A percentile compares a stretch with the other conserved stretches of the same genome.
Conservation (phyloP, 2,113 vertebrate genomes). For the Xyliphius kryptos region DNA sequence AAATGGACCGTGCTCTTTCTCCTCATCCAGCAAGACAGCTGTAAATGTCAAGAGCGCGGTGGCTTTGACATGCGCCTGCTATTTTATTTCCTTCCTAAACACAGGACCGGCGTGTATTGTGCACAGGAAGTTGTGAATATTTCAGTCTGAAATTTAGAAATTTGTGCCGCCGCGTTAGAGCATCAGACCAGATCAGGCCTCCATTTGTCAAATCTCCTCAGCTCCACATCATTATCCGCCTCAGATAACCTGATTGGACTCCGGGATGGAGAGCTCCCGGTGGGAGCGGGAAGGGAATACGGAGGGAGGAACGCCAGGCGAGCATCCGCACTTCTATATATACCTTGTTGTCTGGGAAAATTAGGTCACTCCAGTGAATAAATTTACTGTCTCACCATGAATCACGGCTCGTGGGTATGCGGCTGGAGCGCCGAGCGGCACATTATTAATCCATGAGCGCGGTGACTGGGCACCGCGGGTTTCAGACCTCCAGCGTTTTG, state of each 20-base stretch:
- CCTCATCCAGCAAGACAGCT: background rate
- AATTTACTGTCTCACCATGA: slow-evolving; percentile 62
- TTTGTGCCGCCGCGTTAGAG: background rate
- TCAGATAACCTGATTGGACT: slow-evolving; percentile 13
- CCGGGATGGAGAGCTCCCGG: background rate
- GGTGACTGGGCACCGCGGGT: slow-evolving; percentile 9
- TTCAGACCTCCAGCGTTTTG: slow-evolving; percentile 8
- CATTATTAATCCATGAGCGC: slow-evolving; percentile 23
- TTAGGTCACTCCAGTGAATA: slow-evolving; percentile 69
- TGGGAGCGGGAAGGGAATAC: slow-evolving; percentile 13
- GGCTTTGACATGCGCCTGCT: background rate
- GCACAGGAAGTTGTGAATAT: too few species aligned
- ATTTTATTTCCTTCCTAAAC: background rate
- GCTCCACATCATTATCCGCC: slow-evolving; percentile 11
- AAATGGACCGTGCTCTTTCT: slow-evolving; percentile 16
- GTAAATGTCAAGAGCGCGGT: slow-evolving; percentile 4
- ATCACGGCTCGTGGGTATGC: slow-evolving; percentile 67
- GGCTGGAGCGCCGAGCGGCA: slow-evolving; percentile 46
- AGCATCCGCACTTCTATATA: slow-evolving; percentile 51
- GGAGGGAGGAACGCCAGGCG: background rate
- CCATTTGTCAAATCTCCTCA: slow-evolving; percentile 5
- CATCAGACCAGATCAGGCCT: slow-evolving; percentile 1
- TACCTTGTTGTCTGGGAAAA: slow-evolving; percentile 64
- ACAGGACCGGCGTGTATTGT: too few species aligned
- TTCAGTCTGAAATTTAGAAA: too few species aligned